Percentiles rank a stretch among this genome's conserved stretches.
Evolutionary conservation across 1,140 invertebrate genomes (phyloP).

Genomic region (Heliconius eleuchia): DNA sequence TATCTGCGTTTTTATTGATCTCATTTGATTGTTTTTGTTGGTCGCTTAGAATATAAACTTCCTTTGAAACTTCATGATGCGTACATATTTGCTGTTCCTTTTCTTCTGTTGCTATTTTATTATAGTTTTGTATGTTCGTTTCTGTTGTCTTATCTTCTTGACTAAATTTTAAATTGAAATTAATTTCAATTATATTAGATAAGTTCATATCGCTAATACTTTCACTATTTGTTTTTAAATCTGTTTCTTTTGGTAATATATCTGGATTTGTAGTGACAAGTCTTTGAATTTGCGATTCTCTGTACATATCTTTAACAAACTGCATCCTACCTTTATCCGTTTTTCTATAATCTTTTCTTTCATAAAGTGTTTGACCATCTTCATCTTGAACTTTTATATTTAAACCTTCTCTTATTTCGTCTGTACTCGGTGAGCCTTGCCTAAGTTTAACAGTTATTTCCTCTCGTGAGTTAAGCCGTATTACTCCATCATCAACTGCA

Average conservation of each 20-base stretch:
- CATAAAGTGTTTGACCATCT: slow-evolving; percentile 57
- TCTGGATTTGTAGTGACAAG: slow-evolving; percentile 44
- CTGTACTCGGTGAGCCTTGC: slow-evolving; percentile 47
- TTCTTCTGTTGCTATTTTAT: slow-evolving; percentile 24
- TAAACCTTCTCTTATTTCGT: slow-evolving; percentile 50
- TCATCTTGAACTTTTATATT: slow-evolving; percentile 62
- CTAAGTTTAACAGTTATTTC: slow-evolving; percentile 50
- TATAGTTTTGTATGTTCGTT: slow-evolving; percentile 43
- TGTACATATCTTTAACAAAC: slow-evolving; percentile 48
- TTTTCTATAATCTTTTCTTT: slow-evolving; percentile 52
- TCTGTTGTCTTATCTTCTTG: slow-evolving; percentile 52
- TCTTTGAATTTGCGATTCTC: slow-evolving; percentile 47
- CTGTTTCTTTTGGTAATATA: slow-evolving; percentile 28
- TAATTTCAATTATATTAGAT: slow-evolving; percentile 60
- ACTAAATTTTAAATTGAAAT: slow-evolving; percentile 58
- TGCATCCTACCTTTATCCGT: slow-evolving; percentile 27
- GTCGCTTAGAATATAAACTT: slow-evolving; percentile 46
- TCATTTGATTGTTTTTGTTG: slow-evolving; percentile 28
- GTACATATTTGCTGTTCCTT: slow-evolving; percentile 22
- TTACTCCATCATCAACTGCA: slow-evolving; percentile 29
- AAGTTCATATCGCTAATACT: slow-evolving; percentile 46
- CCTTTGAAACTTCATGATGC: slow-evolving; percentile 34
- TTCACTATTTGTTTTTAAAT: slow-evolving; percentile 27
- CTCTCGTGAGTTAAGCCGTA: slow-evolving; percentile 50
- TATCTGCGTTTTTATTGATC: slow-evolving; percentile 29